A percentile compares a stretch with the other conserved stretches of the same genome.
Evolutionary conservation across 2,888 invertebrate genomes (phyloP).

Genomic region (Serripes groenlandicus): DNA sequence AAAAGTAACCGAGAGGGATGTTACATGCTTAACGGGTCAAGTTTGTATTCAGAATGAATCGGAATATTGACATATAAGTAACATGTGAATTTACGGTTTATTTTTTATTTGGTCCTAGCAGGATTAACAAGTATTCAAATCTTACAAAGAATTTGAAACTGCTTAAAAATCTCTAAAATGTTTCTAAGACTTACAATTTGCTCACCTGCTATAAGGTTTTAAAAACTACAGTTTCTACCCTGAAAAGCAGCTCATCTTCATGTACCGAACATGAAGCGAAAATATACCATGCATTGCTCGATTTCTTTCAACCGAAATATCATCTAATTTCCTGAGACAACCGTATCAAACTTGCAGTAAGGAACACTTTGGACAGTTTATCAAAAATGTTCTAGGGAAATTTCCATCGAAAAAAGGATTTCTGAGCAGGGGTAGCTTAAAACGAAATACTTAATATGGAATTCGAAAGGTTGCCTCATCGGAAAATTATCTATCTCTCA

Average conservation of each 20-base stretch:
- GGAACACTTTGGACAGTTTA: slow-evolving; percentile 20
- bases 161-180: slow-evolving; percentile 7
- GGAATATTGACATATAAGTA: slow-evolving; percentile 14
- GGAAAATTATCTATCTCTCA: slow-evolving; percentile 10
- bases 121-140: slow-evolving; percentile 6
- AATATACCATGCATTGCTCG: slow-evolving; percentile 16
- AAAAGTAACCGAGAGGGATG: slow-evolving; percentile 50
- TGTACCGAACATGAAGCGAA: slow-evolving; percentile 5
- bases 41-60: slow-evolving; percentile 7
- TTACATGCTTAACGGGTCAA: slow-evolving; percentile 31
- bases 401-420: slow-evolving; percentile 19
- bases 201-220: slow-evolving; percentile 54
- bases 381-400: slow-evolving; percentile 1
- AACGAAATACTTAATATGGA: slow-evolving; percentile 22
- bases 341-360: slow-evolving; percentile 9
- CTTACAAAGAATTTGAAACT: not conserved
- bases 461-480: slow-evolving; percentile 17
- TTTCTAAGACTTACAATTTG: slow-evolving; percentile 28
- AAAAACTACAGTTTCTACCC: slow-evolving; percentile 33
- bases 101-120: slow-evolving; percentile 34
- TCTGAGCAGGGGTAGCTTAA: not conserved
- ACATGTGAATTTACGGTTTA: slow-evolving; percentile 10
- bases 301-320: slow-evolving; percentile 19
- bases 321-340: slow-evolving; percentile 12
- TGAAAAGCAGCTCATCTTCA: slow-evolving; percentile 14